Evolutionary conservation across 2,888 invertebrate species (phyloP).

Genomic region (Drosophila stalkeri): DNA sequence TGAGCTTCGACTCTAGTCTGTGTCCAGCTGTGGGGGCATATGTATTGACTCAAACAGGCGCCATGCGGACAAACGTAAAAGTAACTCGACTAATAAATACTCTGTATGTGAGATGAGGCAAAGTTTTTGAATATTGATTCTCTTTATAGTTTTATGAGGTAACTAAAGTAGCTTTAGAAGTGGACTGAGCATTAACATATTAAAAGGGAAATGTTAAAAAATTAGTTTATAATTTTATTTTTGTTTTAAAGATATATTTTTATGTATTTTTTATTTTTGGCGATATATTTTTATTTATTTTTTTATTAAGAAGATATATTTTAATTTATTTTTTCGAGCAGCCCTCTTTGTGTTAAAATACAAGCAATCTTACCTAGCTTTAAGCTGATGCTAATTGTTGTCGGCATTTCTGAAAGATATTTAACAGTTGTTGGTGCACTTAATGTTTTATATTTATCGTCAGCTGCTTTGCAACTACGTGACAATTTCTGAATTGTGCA

Average conservation of each 20-base stretch:
- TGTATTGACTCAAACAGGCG: constrained; percentile 25
- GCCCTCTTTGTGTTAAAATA: background rate
- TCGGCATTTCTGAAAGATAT: constrained; percentile 13
- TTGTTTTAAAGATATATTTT: no score
- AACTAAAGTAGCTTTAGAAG: background rate
- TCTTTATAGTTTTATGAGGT: no score
- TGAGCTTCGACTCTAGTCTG: constrained; percentile 34
- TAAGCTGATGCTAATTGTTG: background rate
- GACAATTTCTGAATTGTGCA: constrained; percentile 63
- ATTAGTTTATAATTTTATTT: no score
- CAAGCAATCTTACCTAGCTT: background rate
- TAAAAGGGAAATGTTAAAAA: no score
- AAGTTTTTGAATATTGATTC: no score
- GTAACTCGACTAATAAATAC: constrained; percentile 2
- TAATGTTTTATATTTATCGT: constrained; percentile 35
- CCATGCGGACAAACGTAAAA: constrained; percentile 14
- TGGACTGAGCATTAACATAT: background rate
- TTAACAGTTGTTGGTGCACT: constrained; percentile 25
- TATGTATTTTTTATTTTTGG: no score
- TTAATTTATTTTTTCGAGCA: no score
- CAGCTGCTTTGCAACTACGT: constrained; percentile 52
- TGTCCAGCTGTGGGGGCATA: constrained; percentile 37
- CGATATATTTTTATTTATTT: no score
- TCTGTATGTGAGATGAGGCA: background rate
- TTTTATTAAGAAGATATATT: no score